phyloP scores from a whole-genome alignment of 2,113 vertebrate genomes.

The Notarius lentiginosus region DNA sequence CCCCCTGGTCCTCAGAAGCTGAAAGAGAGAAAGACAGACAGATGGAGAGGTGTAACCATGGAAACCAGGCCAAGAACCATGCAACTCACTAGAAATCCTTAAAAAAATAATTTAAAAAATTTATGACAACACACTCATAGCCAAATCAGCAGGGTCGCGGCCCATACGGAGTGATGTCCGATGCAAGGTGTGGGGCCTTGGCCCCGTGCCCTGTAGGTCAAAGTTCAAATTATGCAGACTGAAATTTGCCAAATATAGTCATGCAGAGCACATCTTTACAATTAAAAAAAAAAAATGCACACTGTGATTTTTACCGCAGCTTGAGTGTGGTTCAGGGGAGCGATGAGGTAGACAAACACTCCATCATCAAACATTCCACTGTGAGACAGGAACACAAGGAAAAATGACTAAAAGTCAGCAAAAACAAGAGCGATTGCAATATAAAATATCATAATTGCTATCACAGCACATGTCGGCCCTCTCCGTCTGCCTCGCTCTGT shows the following conservation, averaged over 20 bases:
- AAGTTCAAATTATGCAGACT: constrained; percentile 8
- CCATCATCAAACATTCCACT: constrained; percentile 96
- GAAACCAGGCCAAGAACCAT: constrained; percentile 25
- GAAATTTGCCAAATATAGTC: neutral
- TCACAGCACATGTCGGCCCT: constrained; percentile 8
- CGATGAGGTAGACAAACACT: constrained; percentile 84
- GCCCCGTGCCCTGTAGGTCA: constrained; percentile 66
- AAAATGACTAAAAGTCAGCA: neutral
- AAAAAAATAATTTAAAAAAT: neutral
- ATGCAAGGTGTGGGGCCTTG: constrained; percentile 69
- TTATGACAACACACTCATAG: constrained; percentile 43
- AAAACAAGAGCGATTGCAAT: constrained; percentile 2
- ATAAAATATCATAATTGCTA: constrained; percentile 23
- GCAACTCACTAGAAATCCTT: constrained; percentile 9
- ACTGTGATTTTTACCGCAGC: constrained; percentile 76
- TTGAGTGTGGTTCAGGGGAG: constrained; percentile 82
- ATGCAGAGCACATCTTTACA: no score
- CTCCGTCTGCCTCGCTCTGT: constrained; percentile 34
- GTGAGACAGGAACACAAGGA: constrained; percentile 44
- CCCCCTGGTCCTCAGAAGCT: constrained; percentile 48
- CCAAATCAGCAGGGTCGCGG: constrained; percentile 57
- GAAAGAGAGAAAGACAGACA: constrained; percentile 49
- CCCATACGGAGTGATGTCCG: constrained; percentile 63
- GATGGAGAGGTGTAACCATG: constrained; percentile 38
- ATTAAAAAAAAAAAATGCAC: neutral